Evolutionary conservation across 2,113 vertebrate genomes (phyloP), one percentile per base, ranked within the genome.

Genomic region (Catharus fuscescens): DNA sequence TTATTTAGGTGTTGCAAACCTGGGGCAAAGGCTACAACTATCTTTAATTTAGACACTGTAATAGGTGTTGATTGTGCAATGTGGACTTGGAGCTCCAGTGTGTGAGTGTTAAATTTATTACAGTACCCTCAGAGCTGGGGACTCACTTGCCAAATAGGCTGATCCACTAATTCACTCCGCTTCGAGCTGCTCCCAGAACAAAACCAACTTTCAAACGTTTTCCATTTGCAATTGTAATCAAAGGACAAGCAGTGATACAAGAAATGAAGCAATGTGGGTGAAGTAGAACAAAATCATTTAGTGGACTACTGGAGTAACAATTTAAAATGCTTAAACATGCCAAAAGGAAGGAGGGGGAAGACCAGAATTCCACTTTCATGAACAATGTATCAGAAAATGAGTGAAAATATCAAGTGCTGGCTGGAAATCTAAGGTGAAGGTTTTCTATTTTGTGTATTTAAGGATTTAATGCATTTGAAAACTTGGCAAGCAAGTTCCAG

Each of bases 231-330:
- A 96, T 96, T 96, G 90, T 97, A 96, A 97, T 97, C 93, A 92
- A 94, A 94, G 93, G 95, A 97, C 95, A 97, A 97, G 95, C 92
- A 94, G 82, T 93, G 95, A 97, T 95, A 97, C 95, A 97, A 97
- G 93, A 96, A 97, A 96, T 96, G 90, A 96, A 97, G 95, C 92
- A 96, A 93, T 93, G 92, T 81, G 94, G 93, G 95, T 96, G 95
- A 96, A 96, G 95, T 96, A 97, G 96, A 97, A 97, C 96, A 92
- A 94, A 97, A 94, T 96, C 96, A 96, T 96, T 96, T 96, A 96
- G 95, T 97, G 92, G 95, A 80, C 92, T 96, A 93, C 86, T 96
- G 95, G 95, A 97, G 95, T 78, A 96, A 96, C 82, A 90, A 97
- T 95, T 96, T 96, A 66, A 95, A 93, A 88, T n/a, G 64, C 19